phyloP scores from a whole-genome alignment of 2,888 invertebrate genomes.

The Thereva unica region DNA sequence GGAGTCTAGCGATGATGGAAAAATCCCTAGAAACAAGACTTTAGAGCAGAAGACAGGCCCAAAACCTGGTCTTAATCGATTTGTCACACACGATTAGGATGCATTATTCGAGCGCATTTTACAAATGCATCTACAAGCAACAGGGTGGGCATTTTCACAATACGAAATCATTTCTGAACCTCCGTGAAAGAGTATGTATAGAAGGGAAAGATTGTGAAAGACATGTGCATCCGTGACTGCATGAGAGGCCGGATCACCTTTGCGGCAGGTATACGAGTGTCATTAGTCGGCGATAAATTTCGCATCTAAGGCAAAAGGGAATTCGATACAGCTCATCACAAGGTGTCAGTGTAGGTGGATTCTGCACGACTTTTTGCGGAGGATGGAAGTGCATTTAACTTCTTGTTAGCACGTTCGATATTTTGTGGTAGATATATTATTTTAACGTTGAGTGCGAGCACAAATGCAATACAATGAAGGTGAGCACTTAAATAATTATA shows the following conservation, averaged over 20 bases:
- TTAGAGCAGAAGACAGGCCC: conserved; percentile 12
- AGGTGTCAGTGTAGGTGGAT: conserved; percentile 22
- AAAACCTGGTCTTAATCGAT: conserved; percentile 37
- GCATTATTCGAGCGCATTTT: conserved; percentile 33
- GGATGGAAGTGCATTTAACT: conserved; percentile 3
- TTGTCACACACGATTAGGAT: conserved; percentile 40
- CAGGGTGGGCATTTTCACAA: conserved; percentile 35
- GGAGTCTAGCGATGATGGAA: background rate
- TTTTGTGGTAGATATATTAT: too few species aligned
- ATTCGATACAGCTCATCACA: conserved; percentile 40
- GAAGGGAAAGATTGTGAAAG: conserved; percentile 3
- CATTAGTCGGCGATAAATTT: conserved; percentile 40
- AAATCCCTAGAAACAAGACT: conserved; percentile 1
- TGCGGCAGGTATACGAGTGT: conserved; percentile 22
- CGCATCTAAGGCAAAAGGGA: conserved; percentile 38
- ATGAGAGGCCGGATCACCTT: conserved; percentile 31
- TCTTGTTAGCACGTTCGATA: conserved; percentile 12
- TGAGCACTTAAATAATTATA: too few species aligned
- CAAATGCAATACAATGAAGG: too few species aligned
- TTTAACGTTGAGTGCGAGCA: too few species aligned
- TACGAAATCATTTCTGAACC: background rate
- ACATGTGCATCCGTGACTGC: conserved; percentile 27
- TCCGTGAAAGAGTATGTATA: background rate
- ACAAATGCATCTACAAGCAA: conserved; percentile 28
- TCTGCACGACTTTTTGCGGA: too few species aligned